Conservation (phyloP, 2,888 invertebrate species). For the Pristionchus japonicus region DNA sequence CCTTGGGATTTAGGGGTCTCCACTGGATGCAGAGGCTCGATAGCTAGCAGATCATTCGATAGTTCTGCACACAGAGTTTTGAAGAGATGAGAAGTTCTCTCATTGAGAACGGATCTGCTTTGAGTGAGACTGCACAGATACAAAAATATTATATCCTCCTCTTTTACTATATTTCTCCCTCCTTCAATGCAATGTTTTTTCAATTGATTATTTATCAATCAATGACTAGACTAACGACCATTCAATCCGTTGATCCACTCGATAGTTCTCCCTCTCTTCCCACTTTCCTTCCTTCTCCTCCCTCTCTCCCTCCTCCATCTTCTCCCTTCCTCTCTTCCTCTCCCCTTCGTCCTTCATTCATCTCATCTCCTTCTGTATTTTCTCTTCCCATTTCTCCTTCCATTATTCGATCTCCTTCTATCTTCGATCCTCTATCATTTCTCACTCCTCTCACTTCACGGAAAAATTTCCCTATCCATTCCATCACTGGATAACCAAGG, state of each 20-base stretch:
- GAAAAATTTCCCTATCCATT: slow-evolving; percentile 4
- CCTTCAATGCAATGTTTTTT: too few species aligned
- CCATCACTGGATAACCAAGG: slow-evolving; percentile 10
- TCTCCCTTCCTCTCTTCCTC: background rate
- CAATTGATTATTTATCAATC: too few species aligned
- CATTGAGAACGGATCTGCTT: too few species aligned
- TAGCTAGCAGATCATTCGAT: too few species aligned
- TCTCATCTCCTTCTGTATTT: slow-evolving; percentile 22
- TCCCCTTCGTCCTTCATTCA: slow-evolving; percentile 30
- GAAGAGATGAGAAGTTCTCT: too few species aligned
- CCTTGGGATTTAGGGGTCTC: too few species aligned
- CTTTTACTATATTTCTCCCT: too few species aligned
- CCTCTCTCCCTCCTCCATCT: background rate
- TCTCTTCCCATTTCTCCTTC: slow-evolving; percentile 39
- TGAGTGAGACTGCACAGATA: too few species aligned
- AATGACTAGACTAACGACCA: slow-evolving; percentile 28
- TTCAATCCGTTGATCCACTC: slow-evolving; percentile 22
- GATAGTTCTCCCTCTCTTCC: background rate
- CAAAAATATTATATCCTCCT: too few species aligned
- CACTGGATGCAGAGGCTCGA: too few species aligned
- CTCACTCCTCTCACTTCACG: slow-evolving; percentile 15
- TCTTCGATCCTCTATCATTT: background rate
- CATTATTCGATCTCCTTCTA: background rate
- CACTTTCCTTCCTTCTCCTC: background rate
- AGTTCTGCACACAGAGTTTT: too few species aligned